Evolutionary conservation across 2,113 vertebrate genomes (phyloP).

Genomic region (Xenopus borealis): DNA sequence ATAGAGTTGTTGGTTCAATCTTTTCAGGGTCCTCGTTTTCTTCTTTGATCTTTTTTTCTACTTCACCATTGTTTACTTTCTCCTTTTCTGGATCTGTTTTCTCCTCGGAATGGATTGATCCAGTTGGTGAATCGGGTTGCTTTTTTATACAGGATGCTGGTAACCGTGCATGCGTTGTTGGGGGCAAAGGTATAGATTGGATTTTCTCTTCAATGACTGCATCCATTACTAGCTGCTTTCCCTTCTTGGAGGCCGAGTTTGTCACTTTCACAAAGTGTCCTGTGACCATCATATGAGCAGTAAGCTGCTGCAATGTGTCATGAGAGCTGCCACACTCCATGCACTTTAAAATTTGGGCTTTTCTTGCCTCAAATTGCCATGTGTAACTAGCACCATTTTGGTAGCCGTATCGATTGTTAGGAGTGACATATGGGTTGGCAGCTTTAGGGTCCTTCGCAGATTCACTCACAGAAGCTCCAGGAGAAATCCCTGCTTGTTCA

Average conservation of each 20-base stretch:
- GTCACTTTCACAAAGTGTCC: constrained; percentile 98
- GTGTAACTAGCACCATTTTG: constrained; percentile 98
- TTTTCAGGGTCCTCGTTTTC: constrained; percentile 86
- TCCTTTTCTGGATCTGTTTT: constrained; percentile 74
- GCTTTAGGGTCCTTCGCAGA: constrained; percentile 87
- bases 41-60: constrained; percentile 87
- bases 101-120: constrained; percentile 68
- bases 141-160: constrained; percentile 77
- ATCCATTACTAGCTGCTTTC: constrained; percentile 92
- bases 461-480: constrained; percentile 73
- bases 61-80: constrained; percentile 57
- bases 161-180: constrained; percentile 85
- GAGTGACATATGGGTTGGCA: constrained; percentile 92
- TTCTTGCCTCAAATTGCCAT: constrained; percentile 98
- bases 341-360: constrained; percentile 97
- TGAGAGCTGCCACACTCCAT: constrained; percentile 99
- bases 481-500: constrained; percentile 75
- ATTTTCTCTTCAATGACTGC: constrained; percentile 92
- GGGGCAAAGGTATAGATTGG: constrained; percentile 94
- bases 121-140: constrained; percentile 76
- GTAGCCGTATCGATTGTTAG: constrained; percentile 98
- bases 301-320: constrained; percentile 95
- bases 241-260: constrained; percentile 96
- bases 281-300: constrained; percentile 98
- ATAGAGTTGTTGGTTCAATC: constrained; percentile 74